These are phyloP conservation scores for Plecotus auritus DNA, from an alignment of 2,113 vertebrate species.

Conservation along the genomic window DNA sequence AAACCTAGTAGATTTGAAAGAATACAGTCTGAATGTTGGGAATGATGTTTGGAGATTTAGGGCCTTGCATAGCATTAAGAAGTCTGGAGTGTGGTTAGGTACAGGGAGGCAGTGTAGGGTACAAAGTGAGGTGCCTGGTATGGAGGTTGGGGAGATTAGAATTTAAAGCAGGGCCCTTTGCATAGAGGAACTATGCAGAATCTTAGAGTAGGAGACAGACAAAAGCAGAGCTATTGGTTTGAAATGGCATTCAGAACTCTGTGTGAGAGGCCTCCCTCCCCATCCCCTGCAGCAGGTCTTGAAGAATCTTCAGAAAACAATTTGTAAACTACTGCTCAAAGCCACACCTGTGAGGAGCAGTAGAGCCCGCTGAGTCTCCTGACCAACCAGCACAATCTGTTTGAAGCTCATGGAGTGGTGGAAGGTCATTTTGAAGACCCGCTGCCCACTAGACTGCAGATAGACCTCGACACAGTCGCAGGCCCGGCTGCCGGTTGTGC, in stretches of 20 bases:
- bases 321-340: background rate
- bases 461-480: constrained; percentile 82
- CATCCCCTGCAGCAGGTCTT: background rate
- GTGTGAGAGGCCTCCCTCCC: background rate
- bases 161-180: background rate
- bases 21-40: background rate
- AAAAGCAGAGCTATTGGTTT: background rate
- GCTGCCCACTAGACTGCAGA: constrained; percentile 75
- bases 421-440: constrained; percentile 81
- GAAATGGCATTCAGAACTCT: background rate
- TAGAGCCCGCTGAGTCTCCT: constrained; percentile 73
- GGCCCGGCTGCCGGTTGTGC: background rate
- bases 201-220: background rate
- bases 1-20: background rate
- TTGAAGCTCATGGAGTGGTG: constrained; percentile 80
- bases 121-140: background rate
- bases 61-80: background rate
- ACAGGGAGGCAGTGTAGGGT: background rate
- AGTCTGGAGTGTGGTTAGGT: background rate
- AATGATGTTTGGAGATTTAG: background rate
- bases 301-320: background rate
- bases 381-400: constrained; percentile 77
- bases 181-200: background rate
- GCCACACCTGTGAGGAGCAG: constrained; percentile 77
- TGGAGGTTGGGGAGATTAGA: background rate